phyloP scores from a whole-genome alignment of 2,888 invertebrate species.

The Diarsia brunnea region DNA sequence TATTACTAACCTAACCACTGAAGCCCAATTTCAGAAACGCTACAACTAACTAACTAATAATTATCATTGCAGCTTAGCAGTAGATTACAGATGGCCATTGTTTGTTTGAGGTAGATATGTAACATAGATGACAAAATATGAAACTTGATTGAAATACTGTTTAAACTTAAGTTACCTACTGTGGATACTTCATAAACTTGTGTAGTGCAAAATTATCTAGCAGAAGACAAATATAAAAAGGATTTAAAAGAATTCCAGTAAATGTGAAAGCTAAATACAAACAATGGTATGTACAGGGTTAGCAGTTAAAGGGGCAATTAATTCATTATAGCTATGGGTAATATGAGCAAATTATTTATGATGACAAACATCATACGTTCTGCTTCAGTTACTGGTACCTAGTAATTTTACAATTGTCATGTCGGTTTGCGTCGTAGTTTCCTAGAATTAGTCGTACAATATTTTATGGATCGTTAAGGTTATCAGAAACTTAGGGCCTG shows the following conservation, averaged over 20 bases:
- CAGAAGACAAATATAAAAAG: not conserved
- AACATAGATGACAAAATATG: slow-evolving; percentile 2
- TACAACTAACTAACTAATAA: not conserved
- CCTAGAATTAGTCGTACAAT: slow-evolving; percentile 46
- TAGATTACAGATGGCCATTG: not conserved
- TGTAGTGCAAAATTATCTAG: not conserved
- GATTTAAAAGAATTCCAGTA: slow-evolving; percentile 5
- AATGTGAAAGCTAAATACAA: slow-evolving; percentile 30
- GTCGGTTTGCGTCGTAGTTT: slow-evolving; percentile 43
- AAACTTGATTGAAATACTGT: not conserved
- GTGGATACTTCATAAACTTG: not conserved
- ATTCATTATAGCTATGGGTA: slow-evolving; percentile 53
- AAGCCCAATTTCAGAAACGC: not conserved
- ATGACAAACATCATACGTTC: slow-evolving; percentile 57
- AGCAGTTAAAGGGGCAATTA: slow-evolving; percentile 46
- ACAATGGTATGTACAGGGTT: slow-evolving; percentile 11
- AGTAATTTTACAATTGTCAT: slow-evolving; percentile 60
- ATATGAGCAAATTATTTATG: slow-evolving; percentile 58
- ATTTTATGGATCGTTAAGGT: slow-evolving; percentile 33
- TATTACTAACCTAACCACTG: not conserved
- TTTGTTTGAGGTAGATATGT: not conserved
- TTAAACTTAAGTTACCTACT: not conserved
- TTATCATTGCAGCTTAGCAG: slow-evolving; percentile 1
- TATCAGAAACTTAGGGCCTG: slow-evolving; percentile 7
- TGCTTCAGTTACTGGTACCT: slow-evolving; percentile 48